Base-by-base conservation (phyloP, 2,113 vertebrate genomes). In the Tupaia chinensis region DNA sequence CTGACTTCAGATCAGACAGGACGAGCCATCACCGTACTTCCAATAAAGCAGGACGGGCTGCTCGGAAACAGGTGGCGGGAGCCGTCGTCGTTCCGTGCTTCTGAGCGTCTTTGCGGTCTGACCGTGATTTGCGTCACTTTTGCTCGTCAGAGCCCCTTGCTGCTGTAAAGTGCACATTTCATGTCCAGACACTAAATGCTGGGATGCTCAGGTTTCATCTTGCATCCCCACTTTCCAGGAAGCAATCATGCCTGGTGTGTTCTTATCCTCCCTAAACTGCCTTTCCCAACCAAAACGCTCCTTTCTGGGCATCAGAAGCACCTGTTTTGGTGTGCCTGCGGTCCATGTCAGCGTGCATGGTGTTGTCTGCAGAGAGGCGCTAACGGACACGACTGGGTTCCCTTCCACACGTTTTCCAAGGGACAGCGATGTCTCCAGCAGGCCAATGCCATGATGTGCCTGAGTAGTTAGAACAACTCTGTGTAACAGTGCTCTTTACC, bases 81-180 rank as follows among this genome's bases (percentile, higher is more conserved):
- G 19, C 44, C 16, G 0, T 0, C 0, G 13, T 0, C 3, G 7
- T 23, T n/a, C 8, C 10, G 0, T 4, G 25, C 9, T 1, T 11
- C 32, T 1, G 16, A 15, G 53, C 34, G 53, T 1, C 27, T 14
- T 27, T 66, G 53, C 44, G 25, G n/a, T 10, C 72, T 22, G 0
- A 2, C 19, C 8, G 8, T 29, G 58, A 25, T 7, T 14, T 53
- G 19, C 27, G 0, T 54, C n/a, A 0, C 7, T 56, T 72, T 19
- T 81, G 6, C 79, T 66, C 27, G 9, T 58, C 60, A 11, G 27
- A n/a, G 72, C 34, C n/a, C 66, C 44, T 65, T 2, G 1, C 70
- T 66, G 16, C 14, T 9, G 1, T 73, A 10, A 84, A 79, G 88
- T 54, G 63, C 25, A 15, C 29, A 14, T 83, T 95, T 95, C 2